Conservation (phyloP, 2,113 vertebrate species). For the Balaenoptera acutorostrata region DNA sequence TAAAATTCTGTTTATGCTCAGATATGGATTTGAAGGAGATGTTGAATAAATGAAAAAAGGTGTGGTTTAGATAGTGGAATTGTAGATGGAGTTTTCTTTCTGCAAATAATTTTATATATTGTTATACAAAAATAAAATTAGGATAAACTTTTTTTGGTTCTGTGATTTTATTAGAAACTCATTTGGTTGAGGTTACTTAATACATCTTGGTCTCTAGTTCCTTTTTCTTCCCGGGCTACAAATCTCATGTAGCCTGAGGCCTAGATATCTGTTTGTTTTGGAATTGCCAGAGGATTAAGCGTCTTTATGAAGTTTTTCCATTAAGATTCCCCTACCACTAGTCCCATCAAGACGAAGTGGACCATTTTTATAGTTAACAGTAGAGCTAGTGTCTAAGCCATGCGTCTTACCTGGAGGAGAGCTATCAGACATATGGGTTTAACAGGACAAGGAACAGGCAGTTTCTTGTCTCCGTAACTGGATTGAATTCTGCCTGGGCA, state of each 20-base stretch:
- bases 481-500: constrained; percentile 37
- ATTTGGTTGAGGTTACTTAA: neutral
- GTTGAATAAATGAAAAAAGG: neutral
- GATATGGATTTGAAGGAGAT: constrained; percentile 13
- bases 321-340: neutral
- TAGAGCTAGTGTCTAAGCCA: neutral
- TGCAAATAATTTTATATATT: neutral
- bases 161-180: constrained; percentile 13
- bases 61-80: neutral
- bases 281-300: neutral
- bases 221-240: neutral
- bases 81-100: neutral
- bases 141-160: neutral
- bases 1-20: constrained; percentile 28
- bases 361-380: neutral
- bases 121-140: neutral
- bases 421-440: neutral
- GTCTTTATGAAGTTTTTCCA: constrained; percentile 12
- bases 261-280: neutral
- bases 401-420: neutral
- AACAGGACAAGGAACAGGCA: neutral
- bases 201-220: neutral
- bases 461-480: constrained; percentile 36
- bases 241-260: neutral
- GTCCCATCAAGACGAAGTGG: neutral